Base-by-base conservation (phyloP, 2,797 vertebrate genomes). In the Phalanger gymnotis region DNA sequence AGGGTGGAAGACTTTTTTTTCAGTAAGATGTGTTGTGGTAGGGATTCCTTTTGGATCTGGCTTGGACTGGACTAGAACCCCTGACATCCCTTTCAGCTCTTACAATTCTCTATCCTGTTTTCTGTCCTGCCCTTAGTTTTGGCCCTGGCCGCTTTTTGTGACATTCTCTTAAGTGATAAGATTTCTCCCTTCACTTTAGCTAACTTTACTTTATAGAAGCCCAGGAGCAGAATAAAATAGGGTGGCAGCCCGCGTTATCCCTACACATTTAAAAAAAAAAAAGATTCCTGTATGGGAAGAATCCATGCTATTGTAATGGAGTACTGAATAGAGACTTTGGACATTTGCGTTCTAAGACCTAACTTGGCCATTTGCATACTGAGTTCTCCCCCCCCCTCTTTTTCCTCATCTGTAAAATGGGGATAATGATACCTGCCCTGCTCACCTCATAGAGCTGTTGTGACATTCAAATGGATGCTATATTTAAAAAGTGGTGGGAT, bases 91-190 rank as follows among this genome's bases (percentile, higher is more conserved):
- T 81, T 81, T 19, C 7, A 47, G n/a, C 19, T 47, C n/a, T 81
- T 22, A 11, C 11, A 4, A 87, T 87, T 94, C 40, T 93, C 34
- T 95, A 97, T 94, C 52, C 87, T 95, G n/a, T 47, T 94, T 95
- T 61, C 47, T 56, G 52, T 52, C 94, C 27, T 27, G 34, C 2
- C 55, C 95, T 53, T 94, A 92, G 66, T 40, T 28, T 55, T 93
- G 54, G 31, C 58, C 55, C 2, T 95, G 53, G 92, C 54, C 90
- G 11, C 90, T 90, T 91, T 66, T 56, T 93, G 51, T 51, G 90
- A 54, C 94, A 87, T 94, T 96, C 90, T 94, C 87, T n/a, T 95
- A 52, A 57, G 93, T 92, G 54, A 31, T 96, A 66, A 95, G 81
- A 87, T 87, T 27, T 87, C 73, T 51, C 73, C 3, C 31, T 87